Evolutionary conservation across 2,888 invertebrate genomes (phyloP).

Genomic region (Eupithecia exiguata): DNA sequence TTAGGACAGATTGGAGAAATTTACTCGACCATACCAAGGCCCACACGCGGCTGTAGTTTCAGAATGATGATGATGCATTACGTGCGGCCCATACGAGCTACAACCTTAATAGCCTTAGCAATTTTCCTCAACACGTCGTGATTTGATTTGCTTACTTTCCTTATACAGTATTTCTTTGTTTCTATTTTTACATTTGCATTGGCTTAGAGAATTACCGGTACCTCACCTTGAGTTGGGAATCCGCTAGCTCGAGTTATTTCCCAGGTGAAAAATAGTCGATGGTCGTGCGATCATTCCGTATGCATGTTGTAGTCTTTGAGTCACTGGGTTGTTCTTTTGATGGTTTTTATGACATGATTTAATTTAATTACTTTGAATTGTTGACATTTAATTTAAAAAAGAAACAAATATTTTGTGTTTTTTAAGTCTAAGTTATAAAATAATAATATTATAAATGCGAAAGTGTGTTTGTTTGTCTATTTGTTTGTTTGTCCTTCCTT

Average conservation of each 20-base stretch:
- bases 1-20: too few relatives aligned
- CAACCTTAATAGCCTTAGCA: background rate
- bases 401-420: too few relatives aligned
- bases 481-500: too few relatives aligned
- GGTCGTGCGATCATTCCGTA: background rate
- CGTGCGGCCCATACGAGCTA: background rate
- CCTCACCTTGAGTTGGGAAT: background rate
- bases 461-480: too few relatives aligned
- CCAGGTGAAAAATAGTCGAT: background rate
- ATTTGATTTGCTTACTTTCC: slow-evolving; percentile 8
- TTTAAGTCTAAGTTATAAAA: too few relatives aligned
- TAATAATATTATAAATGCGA: too few relatives aligned
- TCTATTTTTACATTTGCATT: slow-evolving; percentile 1
- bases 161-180: background rate
- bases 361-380: too few relatives aligned
- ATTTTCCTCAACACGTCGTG: background rate
- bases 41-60: too few relatives aligned
- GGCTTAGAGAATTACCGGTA: background rate
- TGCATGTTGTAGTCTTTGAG: background rate
- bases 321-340: background rate
- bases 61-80: background rate
- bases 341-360: background rate
- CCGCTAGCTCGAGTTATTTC: background rate
- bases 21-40: too few relatives aligned
- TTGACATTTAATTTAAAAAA: too few relatives aligned